Conservation (phyloP, 2,888 invertebrate genomes). For the Ornithoptera alexandrae region DNA sequence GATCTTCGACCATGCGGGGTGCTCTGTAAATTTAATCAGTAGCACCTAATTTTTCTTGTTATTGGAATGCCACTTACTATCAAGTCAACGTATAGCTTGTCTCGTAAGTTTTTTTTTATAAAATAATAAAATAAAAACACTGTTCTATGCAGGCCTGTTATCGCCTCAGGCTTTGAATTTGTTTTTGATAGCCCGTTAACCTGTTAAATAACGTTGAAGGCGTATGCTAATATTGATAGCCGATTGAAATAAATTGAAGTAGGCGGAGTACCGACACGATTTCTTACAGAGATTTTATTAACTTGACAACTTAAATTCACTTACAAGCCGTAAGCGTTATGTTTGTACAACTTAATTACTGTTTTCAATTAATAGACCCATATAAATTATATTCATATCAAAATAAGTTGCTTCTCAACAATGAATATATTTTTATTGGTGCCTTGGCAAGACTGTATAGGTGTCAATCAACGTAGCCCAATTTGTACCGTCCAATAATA, state of each 20-base stretch:
- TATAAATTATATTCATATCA: not conserved
- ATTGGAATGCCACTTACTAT: too few relatives aligned
- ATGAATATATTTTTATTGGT: not conserved
- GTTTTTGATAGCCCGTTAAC: not conserved
- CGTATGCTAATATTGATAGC: constrained; percentile 11
- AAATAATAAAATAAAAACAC: not conserved
- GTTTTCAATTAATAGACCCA: not conserved
- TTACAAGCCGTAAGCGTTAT: not conserved
- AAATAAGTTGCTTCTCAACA: not conserved
- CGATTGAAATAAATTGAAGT: constrained; percentile 18
- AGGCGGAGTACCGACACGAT: not conserved
- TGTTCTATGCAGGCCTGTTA: not conserved
- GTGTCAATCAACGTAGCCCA: too few relatives aligned
- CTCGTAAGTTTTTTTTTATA: too few relatives aligned
- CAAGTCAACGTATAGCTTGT: too few relatives aligned
- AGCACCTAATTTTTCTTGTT: too few relatives aligned
- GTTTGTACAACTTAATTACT: not conserved
- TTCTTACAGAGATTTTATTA: not conserved
- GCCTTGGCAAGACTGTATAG: too few relatives aligned
- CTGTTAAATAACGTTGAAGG: constrained; percentile 4
- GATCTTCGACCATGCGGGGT: too few relatives aligned
- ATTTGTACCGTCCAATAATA: too few relatives aligned
- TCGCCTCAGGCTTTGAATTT: not conserved
- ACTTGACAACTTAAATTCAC: not conserved
- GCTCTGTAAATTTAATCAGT: too few relatives aligned